Evolutionary conservation across 2,113 vertebrate genomes (phyloP).

Genomic region (Tenebrosternarchus preto): DNA sequence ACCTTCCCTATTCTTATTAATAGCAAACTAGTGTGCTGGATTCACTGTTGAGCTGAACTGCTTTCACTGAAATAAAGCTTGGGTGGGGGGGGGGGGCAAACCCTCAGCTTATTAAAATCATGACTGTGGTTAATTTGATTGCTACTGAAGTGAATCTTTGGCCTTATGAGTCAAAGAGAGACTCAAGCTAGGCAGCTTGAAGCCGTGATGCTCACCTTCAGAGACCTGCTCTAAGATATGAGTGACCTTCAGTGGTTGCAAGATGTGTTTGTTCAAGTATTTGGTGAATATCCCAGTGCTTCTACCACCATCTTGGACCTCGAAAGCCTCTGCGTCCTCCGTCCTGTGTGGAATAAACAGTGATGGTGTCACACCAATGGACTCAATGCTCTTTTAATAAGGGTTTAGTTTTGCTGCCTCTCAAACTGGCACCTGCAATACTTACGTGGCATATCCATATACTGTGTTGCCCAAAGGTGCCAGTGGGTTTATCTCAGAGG

Average conservation of each 20-base stretch:
- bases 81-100: conserved; percentile 22
- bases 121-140: neutral
- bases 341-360: conserved; percentile 66
- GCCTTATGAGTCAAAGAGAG: neutral
- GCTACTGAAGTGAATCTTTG: conserved; percentile 5
- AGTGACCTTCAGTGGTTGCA: conserved; percentile 80
- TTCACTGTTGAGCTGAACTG: neutral
- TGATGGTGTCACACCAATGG: too few relatives aligned
- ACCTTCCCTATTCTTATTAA: neutral
- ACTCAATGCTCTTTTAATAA: neutral
- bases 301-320: conserved; percentile 82
- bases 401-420: neutral
- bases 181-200: too few relatives aligned
- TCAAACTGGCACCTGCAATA: conserved; percentile 29
- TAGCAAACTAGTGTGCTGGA: neutral
- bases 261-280: conserved; percentile 84
- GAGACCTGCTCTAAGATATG: conserved; percentile 83
- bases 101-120: neutral
- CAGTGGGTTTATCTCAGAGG: conserved; percentile 77
- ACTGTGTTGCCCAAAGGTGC: conserved; percentile 83
- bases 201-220: conserved; percentile 73
- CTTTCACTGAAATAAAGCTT: conserved; percentile 10
- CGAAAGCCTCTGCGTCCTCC: conserved; percentile 85
- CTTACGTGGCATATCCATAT: conserved; percentile 88
- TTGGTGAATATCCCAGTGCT: conserved; percentile 89